Percentiles rank a stretch among this genome's conserved stretches.
These are phyloP conservation scores for Malurus elegans DNA, from an alignment of 2,113 vertebrate genomes.

Conservation along the genomic window DNA sequence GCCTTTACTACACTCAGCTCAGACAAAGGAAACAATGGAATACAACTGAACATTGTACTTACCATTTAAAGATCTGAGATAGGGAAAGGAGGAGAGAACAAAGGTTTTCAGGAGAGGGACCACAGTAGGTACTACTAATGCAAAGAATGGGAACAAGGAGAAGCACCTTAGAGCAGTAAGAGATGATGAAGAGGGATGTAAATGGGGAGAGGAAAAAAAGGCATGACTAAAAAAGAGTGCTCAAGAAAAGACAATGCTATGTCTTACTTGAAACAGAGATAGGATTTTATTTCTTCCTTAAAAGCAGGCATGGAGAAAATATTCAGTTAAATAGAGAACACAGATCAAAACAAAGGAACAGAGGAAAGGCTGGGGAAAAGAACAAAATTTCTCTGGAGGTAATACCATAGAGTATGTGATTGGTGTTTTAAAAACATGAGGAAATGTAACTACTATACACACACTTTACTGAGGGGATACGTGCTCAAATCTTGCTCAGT, in stretches of 20 bases:
- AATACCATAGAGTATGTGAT: rapidly evolving
- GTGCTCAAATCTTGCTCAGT: neutral
- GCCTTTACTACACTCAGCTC: neutral
- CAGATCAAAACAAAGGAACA: neutral
- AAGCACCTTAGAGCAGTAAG: neutral
- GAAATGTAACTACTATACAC: neutral
- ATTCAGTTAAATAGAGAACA: neutral
- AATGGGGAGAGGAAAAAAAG: neutral
- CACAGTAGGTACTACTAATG: neutral
- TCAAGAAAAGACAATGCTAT: neutral
- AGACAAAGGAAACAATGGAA: neutral
- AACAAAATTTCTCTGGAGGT: neutral
- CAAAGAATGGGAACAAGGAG: neutral
- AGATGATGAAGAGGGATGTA: neutral
- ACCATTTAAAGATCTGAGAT: neutral
- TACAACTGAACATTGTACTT: neutral
- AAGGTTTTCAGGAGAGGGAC: neutral
- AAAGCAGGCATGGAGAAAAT: neutral
- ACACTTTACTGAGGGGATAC: neutral
- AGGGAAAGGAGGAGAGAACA: neutral
- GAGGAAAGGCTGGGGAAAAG: neutral
- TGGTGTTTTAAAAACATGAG: neutral
- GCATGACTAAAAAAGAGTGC: neutral
- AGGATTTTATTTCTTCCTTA: slow-evolving; percentile 13
- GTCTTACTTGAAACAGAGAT: neutral